Evolutionary conservation across 2,797 vertebrate species (phyloP), one percentile per base, ranked within the genome.

Genomic region (Micropoecilia bifurca): DNA sequence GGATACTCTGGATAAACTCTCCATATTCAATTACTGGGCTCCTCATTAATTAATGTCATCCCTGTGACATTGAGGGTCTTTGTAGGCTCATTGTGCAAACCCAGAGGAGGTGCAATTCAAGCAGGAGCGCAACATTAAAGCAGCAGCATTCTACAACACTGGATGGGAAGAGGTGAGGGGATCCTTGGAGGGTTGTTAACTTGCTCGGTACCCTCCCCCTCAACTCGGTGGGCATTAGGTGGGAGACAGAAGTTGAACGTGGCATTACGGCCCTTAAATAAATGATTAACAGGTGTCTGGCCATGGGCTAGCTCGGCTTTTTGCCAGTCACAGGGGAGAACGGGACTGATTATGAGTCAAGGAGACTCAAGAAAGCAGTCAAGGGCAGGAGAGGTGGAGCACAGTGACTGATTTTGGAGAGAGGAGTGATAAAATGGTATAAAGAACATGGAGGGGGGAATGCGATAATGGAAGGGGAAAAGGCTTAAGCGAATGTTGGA

Each of bases 231-330:
- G 73, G 50, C 76, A 76, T 80, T 83, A 79, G 89, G 83, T 80
- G 74, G 66, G 76, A 85, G 53, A 73, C 48, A 43, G 74, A 76
- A 86, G 84, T 73, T 78, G 22, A 85, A 89, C 78, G 87, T 55
- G 4, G 85, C 84, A 83, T 90, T 88, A 90, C 57, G 87, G 80
- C 68, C 80, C 82, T 69, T 94, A 88, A 94, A 94, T 95, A 93
- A 93, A 92, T 94, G 81, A 94, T 93, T 92, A 94, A 92, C 92
- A 93, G 85, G 75, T n/a, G 88, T 93, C 92, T 93, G 87, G 89
- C 82, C 43, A 14, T 66, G 68, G 81, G 86, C 88, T 81, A 80
- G 86, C 57, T 0, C 0, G 48, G 81, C 84, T 80, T 87, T 85
- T 83, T 90, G 83, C 20, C 1, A 2, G 74, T 82, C 90, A 84